phyloP scores from a whole-genome alignment of 1,140 invertebrate species.

The Drosophila bipectinata region DNA sequence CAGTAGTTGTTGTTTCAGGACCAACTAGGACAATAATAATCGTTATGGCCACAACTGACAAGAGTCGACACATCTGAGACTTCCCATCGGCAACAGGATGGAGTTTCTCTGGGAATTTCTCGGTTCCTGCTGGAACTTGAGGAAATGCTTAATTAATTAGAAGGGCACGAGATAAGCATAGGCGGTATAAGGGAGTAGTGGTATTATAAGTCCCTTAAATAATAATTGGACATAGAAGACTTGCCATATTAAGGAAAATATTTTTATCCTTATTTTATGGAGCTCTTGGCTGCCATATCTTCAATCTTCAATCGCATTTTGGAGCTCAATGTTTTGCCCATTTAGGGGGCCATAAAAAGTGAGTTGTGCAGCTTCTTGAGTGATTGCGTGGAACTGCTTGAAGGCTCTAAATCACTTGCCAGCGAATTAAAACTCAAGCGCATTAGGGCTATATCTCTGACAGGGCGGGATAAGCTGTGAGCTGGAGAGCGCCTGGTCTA shows the following conservation, averaged over 20 bases:
- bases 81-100: constrained; percentile 31
- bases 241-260: background rate
- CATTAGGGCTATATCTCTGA: constrained; percentile 61
- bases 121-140: constrained; percentile 20
- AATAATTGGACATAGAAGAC: background rate
- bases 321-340: constrained; percentile 34
- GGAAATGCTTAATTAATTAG: constrained; percentile 46
- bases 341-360: constrained; percentile 46
- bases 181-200: background rate
- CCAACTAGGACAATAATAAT: constrained; percentile 44
- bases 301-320: background rate
- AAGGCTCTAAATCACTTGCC: constrained; percentile 59
- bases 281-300: background rate
- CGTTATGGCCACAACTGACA: constrained; percentile 46
- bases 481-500: constrained; percentile 33
- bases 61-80: constrained; percentile 38
- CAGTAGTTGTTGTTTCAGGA: constrained; percentile 7
- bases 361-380: constrained; percentile 30
- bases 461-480: constrained; percentile 36
- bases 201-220: background rate
- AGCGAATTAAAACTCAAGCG: constrained; percentile 73
- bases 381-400: constrained; percentile 39
- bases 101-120: constrained; percentile 4
- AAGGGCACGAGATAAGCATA: constrained; percentile 2
- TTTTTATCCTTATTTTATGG: background rate